phyloP scores from a whole-genome alignment of 2,888 invertebrate genomes.

The Kuschelorhynchus macadamiae region DNA sequence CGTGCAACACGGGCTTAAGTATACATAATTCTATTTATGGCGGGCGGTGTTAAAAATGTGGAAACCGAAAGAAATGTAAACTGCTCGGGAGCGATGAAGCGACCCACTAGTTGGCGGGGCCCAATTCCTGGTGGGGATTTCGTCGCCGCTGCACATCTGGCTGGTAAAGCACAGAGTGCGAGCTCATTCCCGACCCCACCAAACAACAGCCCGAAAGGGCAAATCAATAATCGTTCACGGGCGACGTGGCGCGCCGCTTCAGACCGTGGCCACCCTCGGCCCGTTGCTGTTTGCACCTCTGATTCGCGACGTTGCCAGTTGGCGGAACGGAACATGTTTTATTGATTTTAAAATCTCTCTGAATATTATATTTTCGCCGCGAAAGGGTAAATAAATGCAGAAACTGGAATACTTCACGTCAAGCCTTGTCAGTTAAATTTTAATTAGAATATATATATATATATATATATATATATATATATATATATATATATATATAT shows the following conservation, averaged over 20 bases:
- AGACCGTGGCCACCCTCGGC: slow-evolving; percentile 18
- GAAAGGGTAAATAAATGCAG: too few species aligned
- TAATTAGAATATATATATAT: too few species aligned
- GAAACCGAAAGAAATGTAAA: too few species aligned
- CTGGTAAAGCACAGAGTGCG: background rate
- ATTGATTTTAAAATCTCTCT: slow-evolving; percentile 17
- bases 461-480: too few species aligned
- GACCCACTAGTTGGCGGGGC: too few species aligned
- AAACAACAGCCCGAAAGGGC: slow-evolving; percentile 32
- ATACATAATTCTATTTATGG: too few species aligned
- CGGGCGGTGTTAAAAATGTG: too few species aligned
- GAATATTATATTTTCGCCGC: background rate
- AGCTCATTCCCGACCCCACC: slow-evolving; percentile 32
- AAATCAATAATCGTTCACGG: slow-evolving; percentile 31
- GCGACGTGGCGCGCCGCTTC: slow-evolving; percentile 11
- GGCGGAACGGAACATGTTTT: slow-evolving; percentile 4
- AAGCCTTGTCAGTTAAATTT: too few species aligned
- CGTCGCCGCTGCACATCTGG: background rate
- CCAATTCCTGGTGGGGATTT: slow-evolving; percentile 12
- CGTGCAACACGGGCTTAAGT: too few species aligned
- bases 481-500: too few species aligned
- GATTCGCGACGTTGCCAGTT: slow-evolving; percentile 29
- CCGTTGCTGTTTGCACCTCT: slow-evolving; percentile 29
- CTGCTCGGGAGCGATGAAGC: too few species aligned
- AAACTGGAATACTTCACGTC: too few species aligned